Evolutionary conservation across 2,888 invertebrate genomes (phyloP).

Genomic region (Drosophila neonasuta): DNA sequence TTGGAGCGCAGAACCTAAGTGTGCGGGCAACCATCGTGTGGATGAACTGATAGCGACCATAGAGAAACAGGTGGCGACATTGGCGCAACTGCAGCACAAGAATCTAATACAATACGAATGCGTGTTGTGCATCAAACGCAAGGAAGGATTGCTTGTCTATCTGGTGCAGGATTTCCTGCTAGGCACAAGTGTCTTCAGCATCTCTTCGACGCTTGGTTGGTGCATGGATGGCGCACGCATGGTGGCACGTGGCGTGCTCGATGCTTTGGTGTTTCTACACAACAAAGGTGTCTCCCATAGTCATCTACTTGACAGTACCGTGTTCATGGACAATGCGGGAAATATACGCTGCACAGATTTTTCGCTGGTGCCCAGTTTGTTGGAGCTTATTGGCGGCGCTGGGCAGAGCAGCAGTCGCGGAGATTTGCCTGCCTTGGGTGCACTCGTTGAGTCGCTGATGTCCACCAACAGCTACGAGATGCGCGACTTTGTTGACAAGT

Average conservation of each 20-base stretch:
- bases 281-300: constrained; percentile 91
- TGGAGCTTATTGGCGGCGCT: constrained; percentile 78
- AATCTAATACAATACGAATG: constrained; percentile 90
- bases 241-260: constrained; percentile 88
- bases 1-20: constrained; percentile 78
- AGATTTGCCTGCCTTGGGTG: constrained; percentile 81
- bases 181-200: constrained; percentile 80
- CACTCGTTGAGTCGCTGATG: constrained; percentile 80
- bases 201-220: constrained; percentile 80
- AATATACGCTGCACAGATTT: constrained; percentile 81
- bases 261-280: constrained; percentile 90
- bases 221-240: constrained; percentile 82
- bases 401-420: constrained; percentile 77
- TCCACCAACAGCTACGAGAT: constrained; percentile 80
- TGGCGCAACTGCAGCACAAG: constrained; percentile 87
- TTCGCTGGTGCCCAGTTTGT: constrained; percentile 79
- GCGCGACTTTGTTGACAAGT: constrained; percentile 82
- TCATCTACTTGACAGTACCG: constrained; percentile 89
- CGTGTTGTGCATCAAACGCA: constrained; percentile 85
- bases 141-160: constrained; percentile 86
- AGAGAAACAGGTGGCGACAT: constrained; percentile 90
- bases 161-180: constrained; percentile 87
- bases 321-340: constrained; percentile 88
- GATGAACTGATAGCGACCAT: constrained; percentile 83
- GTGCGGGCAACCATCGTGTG: constrained; percentile 79